A percentile compares a stretch with the other conserved stretches of the same genome.
These are phyloP conservation scores for Micrasema longulum DNA, from an alignment of 1,140 invertebrate species.

Conservation along the genomic window DNA sequence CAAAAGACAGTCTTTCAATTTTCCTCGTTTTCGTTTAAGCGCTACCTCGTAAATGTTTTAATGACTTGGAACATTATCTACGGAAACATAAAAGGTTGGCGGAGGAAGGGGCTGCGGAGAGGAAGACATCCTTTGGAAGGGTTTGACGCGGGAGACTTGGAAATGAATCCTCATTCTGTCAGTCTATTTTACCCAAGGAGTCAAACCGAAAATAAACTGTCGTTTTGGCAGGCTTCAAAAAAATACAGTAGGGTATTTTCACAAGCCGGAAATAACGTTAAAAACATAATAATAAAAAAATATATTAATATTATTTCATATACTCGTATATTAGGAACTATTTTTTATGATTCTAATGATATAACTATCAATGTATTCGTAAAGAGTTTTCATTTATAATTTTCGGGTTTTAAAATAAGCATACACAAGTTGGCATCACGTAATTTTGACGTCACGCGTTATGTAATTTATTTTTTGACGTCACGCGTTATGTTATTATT, in stretches of 20 bases:
- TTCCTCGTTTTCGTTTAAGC: slow-evolving; percentile 48
- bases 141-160: slow-evolving; percentile 19
- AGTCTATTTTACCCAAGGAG: neutral
- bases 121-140: slow-evolving; percentile 2
- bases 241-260: neutral
- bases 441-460: too few relatives aligned
- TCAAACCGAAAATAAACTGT: slow-evolving; percentile 24
- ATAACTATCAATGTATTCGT: too few relatives aligned
- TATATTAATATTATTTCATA: neutral
- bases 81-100: slow-evolving; percentile 46
- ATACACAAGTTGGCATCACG: too few relatives aligned
- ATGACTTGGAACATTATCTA: slow-evolving; percentile 50
- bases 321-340: too few relatives aligned
- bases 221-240: slow-evolving; percentile 31
- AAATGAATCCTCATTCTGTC: slow-evolving; percentile 29
- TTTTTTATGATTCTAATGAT: too few relatives aligned
- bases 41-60: slow-evolving; percentile 45
- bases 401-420: too few relatives aligned
- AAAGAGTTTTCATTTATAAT: too few relatives aligned
- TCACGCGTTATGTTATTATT: too few relatives aligned
- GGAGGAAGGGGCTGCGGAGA: slow-evolving; percentile 4
- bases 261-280: neutral
- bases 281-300: neutral
- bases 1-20: slow-evolving; percentile 41
- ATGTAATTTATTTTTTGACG: too few relatives aligned